Base-by-base conservation (phyloP, 2,113 vertebrate genomes). In the Pachypanchax playfairii region DNA sequence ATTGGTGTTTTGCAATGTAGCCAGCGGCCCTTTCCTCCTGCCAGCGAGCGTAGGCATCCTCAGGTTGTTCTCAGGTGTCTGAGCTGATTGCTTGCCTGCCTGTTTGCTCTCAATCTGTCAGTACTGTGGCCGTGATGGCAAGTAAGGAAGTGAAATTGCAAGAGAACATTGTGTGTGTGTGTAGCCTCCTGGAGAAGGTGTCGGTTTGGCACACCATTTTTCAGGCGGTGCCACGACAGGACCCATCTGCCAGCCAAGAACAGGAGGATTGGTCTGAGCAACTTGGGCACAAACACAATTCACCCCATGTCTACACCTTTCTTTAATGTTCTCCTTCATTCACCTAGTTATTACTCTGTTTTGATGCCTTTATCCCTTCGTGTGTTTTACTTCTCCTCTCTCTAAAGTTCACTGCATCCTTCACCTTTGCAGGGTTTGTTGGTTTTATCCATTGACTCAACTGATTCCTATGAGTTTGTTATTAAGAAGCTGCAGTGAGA, bases 21-120 rank as follows among this genome's bases (percentile, higher is more conserved):
- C 88, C 79, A 85, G 63, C 54, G 72, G 76, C 70, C 61, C 48
- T 63, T 24, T 70, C 76, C 33, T 49, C 72, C 79, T 85, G 81
- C 77, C 59, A 76, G 77, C 17, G 39, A 79, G 78, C 67, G 57
- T 54, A 15, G 69, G 70, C 78, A 77, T 84, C 85, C 80, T 88
- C 17, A 22, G 74, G 82, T 79, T 49, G 65, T 84, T 81, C 88
- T 90, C 85, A 89, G 91, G 88, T 89, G 87, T 87, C 83, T 82
- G 66, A 81, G 85, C 83, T 89, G 84, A 90, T 90, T 88, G 83
- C 83, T 75, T 61, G 85, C 68, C 83, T 82, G 87, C 73, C 85
- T 87, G 88, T 90, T 90, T 91, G 88, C 88, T 88, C 87, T 85
- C 90, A 92, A 89, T 91, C 90, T 91, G 90, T 91, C 91, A 89